Base-by-base conservation (phyloP, 2,113 vertebrate genomes). In the Parotia lawesii region DNA sequence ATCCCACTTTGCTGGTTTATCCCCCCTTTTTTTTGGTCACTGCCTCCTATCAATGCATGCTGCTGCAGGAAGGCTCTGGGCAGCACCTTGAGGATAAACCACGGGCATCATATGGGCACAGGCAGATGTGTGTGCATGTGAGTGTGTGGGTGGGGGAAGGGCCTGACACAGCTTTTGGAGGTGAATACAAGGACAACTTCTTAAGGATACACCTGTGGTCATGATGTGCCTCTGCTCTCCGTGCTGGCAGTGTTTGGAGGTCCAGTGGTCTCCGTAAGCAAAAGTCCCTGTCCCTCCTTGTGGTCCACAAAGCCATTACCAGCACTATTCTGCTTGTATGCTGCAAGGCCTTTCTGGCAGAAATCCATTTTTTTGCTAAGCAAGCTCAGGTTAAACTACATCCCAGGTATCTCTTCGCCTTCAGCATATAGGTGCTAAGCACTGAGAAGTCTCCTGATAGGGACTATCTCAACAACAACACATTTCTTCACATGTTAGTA, bases 101-200 rank as follows among this genome's bases (percentile, higher is more conserved):
- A 24, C 3, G 19, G 10, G 3, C 27, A 1, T 23, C 3, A 4
- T 18, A 44, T 18, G 17, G 37, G 14, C 11, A 31, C 6, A 71
- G 58, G 25, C 6, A 60, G 11, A n/a, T n/a, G 27, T 33, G 28
- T 35, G n/a, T 31, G 28, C 4, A 5, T 27, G 22, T 11, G 24
- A 1, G 10, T 73, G 29, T 9, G 8, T 10, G 11, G 24, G 10
- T 25, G 18, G 4, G 7, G 7, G 10, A 12, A 70, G 18, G 9
- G 13, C 7, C 27, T 74, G n/a, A 14, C 17, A 28, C 25, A 44
- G 15, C 4, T 44, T 73, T 66, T 76, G 29, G 15, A 62, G 31
- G 4, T 42, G 12, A 58, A 22, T 64, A 31, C 10, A 60, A 37
- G 7, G 14, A 47, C 1, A 5, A 3, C 4, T 28, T 22, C 35